Evolutionary conservation across 2,888 invertebrate species (phyloP).

Genomic region (Lasioglossum zephyrum): DNA sequence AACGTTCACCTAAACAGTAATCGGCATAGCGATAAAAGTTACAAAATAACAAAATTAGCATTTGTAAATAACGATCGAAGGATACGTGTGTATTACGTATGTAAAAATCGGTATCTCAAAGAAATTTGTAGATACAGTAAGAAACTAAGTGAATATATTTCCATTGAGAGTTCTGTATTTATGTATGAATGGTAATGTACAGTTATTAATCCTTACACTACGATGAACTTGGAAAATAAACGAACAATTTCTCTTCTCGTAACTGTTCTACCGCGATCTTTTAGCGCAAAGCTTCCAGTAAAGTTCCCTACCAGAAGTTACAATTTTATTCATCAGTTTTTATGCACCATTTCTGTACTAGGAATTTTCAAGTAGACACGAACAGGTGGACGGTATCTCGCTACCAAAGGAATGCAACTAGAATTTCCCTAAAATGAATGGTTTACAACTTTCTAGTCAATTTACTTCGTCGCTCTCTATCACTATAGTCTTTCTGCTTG

Average conservation of each 20-base stretch:
- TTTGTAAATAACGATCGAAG: not conserved
- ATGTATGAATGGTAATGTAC: conserved; percentile 57
- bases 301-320: conserved; percentile 47
- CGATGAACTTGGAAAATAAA: conserved; percentile 53
- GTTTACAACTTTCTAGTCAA: conserved; percentile 59
- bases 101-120: not conserved
- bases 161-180: conserved; percentile 55
- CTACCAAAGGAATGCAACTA: conserved; percentile 65
- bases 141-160: conserved; percentile 33
- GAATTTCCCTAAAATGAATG: conserved; percentile 52
- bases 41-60: not conserved
- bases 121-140: not conserved
- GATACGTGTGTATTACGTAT: not conserved
- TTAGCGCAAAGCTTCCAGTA: conserved; percentile 40
- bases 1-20: not conserved
- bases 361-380: conserved; percentile 54
- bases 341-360: conserved; percentile 54
- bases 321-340: conserved; percentile 37
- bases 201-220: conserved; percentile 53
- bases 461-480: conserved; percentile 54
- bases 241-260: conserved; percentile 44
- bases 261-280: conserved; percentile 32
- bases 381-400: conserved; percentile 75
- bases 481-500: conserved; percentile 88
- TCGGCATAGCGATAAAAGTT: not conserved